phyloP scores from a whole-genome alignment of 2,888 invertebrate genomes.

The Diaperis boleti region DNA sequence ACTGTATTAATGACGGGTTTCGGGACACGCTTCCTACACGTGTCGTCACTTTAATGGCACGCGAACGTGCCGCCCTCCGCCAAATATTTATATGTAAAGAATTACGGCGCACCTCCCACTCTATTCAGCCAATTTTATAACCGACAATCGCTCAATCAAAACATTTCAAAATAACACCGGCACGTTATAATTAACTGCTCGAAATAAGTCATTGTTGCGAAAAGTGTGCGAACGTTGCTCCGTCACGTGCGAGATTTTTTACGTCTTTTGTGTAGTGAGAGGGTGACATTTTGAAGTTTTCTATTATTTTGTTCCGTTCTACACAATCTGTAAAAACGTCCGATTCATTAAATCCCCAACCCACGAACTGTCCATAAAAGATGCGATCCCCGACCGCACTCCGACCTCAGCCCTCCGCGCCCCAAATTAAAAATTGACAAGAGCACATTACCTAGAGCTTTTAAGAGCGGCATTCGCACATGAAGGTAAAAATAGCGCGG shows the following conservation, averaged over 20 bases:
- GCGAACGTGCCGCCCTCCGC: conserved; percentile 24
- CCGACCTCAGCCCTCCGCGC: background rate
- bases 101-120: conserved; percentile 48
- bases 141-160: conserved; percentile 51
- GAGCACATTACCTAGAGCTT: conserved; percentile 28
- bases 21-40: conserved; percentile 34
- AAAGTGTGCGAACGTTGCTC: conserved; percentile 35
- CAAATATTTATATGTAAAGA: conserved; percentile 54
- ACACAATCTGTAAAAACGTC: too few relatives aligned
- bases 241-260: too few relatives aligned
- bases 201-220: conserved; percentile 23
- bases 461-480: conserved; percentile 36
- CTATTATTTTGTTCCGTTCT: too few relatives aligned
- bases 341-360: too few relatives aligned
- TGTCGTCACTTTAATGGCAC: conserved; percentile 35
- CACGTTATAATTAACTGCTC: conserved; percentile 42
- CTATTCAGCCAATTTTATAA: conserved; percentile 49
- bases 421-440: conserved; percentile 31
- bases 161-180: conserved; percentile 44
- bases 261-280: too few relatives aligned
- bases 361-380: too few relatives aligned
- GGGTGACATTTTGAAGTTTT: too few relatives aligned
- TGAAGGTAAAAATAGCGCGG: conserved; percentile 28
- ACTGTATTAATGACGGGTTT: conserved; percentile 39
- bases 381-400: background rate